phyloP scores from a whole-genome alignment of 2,797 vertebrate genomes.

The Clarias platycephalus region DNA sequence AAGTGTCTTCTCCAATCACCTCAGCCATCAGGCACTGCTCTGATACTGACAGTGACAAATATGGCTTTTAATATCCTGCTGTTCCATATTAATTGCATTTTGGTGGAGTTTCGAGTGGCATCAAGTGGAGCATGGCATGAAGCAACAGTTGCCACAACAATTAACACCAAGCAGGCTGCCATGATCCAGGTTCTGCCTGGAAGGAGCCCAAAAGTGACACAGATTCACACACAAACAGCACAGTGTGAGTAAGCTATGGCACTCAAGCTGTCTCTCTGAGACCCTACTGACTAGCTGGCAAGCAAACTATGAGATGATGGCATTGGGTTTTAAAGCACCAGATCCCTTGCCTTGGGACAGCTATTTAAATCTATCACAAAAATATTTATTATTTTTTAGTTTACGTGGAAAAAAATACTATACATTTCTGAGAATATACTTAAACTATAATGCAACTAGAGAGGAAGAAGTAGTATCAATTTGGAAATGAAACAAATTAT shows the following conservation, averaged over 20 bases:
- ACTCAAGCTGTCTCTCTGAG: constrained; percentile 27
- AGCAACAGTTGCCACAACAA: constrained; percentile 64
- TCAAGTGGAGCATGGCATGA: constrained; percentile 63
- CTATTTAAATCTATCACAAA: neutral
- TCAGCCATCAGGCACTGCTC: constrained; percentile 69
- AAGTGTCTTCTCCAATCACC: constrained; percentile 68
- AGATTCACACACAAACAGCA: constrained; percentile 24
- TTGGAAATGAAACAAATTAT: no score
- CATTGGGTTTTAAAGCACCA: neutral
- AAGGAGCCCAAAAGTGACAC: constrained; percentile 41
- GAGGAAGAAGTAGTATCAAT: no score
- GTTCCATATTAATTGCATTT: constrained; percentile 74
- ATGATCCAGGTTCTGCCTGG: constrained; percentile 55
- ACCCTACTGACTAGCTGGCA: constrained; percentile 13
- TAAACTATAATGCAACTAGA: no score
- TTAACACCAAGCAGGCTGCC: constrained; percentile 61
- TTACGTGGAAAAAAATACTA: neutral
- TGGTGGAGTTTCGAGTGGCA: constrained; percentile 62
- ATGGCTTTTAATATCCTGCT: constrained; percentile 73
- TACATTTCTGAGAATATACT: no score
- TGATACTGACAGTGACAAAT: constrained; percentile 75
- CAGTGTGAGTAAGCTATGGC: constrained; percentile 23
- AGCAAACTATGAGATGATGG: neutral
- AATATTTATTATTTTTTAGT: neutral
- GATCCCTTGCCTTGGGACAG: neutral